Evolutionary conservation across 2,113 vertebrate genomes (phyloP), one percentile per base, ranked within the genome.

Genomic region (Natator depressus): DNA sequence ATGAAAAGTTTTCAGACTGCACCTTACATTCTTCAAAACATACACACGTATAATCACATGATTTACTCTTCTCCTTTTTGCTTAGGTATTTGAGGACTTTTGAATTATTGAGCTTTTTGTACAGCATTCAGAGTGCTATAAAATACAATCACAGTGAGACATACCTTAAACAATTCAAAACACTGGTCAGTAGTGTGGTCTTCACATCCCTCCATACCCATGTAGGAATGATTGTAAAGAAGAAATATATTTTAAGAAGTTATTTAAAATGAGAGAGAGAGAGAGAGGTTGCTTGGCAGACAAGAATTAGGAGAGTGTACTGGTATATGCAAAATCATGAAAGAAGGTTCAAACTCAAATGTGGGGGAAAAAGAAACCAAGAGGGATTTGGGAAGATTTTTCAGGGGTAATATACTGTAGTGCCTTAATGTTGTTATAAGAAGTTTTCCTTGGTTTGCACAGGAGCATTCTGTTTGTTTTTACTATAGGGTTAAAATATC

Each of bases 401-500:
- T 0, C 25, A 53, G 42, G 78, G 25, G 46, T 31, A 29, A 0
- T 80, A 1, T 50, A 4, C 6, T 42, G 13, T 19, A 27, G 46
- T 72, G 16, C n/a, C 79, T 82, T 4, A 8, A 80, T 78, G 80
- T 13, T 47, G 13, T 38, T 9, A 22, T 9, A 3, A 22, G 42
- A 50, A 80, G n/a, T 76, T 87, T 49, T 87, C 50, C 82, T 95
- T 84, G 27, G 29, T 88, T 89, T 94, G 35, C 19, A 2, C 83
- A 59, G 57, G 14, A 88, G 46, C 82, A 11, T 62, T 89, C 57
- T 57, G 0, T 87, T 46, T 84, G 3, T 1, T 82, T 93, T 89
- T 82, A 81, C 46, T 91, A 76, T 6, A 78, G 93, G 83, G 93
- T 97, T 97, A 97, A 98, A 93, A 85, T 0, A 0, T 86, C 88